Evolutionary conservation across 2,888 invertebrate species (phyloP), one percentile per base, ranked within the genome.

Genomic region (Deroplatys truncata): DNA sequence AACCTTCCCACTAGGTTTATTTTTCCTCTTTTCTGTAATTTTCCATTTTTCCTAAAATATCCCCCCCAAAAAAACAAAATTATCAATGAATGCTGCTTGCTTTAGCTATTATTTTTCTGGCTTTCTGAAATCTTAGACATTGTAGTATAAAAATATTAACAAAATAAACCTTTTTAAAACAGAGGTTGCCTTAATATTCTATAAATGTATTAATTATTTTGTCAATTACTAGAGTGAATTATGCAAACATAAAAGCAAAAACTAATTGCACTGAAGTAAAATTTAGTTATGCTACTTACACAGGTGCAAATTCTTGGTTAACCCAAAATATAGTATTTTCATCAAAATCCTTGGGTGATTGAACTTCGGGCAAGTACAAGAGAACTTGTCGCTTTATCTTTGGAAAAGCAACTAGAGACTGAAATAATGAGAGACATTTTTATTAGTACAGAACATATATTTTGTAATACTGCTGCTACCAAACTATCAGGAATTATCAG

Each of bases 321-420:
- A 99, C 96, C 98, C 98, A 98, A 94, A 99, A 99, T 91, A 96
- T 95, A 4, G 98, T 98, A 92, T 97, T 96, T 93, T 99, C 98
- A 31, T 96, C 95, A 94, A 99, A 99, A 93, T 99, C 99, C 94
- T 99, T 99, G 10, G 98, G 97, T 91, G 97, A 97, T 92, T 95
- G 96, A n/a, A 96, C 97, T 90, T 95, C 94, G 0, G 98, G 98
- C 90, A 96, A 96, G 93, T 98, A 97, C 90, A 96, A 94, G 88
- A 99, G 93, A 84, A 99, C 95, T 94, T 99, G 99, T 87, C 98
- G 95, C 93, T 98, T 99, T 90, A 99, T 95, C 94, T 99, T 99
- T 0, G 99, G 99, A 94, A 98, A 99, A 84, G 98, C 97, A 89
- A 98, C 98, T 91, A 99, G 94, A 0, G 99, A 99, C 98, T 95